Conservation (phyloP, 2,113 vertebrate species). For the Numenius arquata region DNA sequence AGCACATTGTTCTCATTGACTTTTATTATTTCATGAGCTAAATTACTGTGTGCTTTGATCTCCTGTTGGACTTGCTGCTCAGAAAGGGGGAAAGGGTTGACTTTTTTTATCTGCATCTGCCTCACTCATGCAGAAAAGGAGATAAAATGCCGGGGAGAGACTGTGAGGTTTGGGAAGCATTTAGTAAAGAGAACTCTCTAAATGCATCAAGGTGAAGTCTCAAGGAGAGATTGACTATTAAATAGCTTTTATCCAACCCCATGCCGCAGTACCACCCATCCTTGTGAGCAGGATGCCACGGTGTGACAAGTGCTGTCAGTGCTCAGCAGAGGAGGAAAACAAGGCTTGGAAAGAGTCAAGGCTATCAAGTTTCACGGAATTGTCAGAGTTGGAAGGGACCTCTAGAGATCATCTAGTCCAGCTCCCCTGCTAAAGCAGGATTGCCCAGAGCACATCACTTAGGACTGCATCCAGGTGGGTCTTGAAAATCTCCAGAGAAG, state of each 20-base stretch:
- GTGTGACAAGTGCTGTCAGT: not conserved
- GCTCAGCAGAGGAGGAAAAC: not conserved
- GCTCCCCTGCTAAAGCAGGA: no score
- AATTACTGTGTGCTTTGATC: slow-evolving; percentile 22
- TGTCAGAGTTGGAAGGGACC: no score
- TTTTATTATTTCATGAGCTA: slow-evolving; percentile 25
- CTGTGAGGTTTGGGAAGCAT: not conserved
- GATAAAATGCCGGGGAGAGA: not conserved
- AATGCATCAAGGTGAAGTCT: not conserved
- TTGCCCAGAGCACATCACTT: no score
- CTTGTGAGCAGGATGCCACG: not conserved
- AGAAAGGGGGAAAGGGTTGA: not conserved
- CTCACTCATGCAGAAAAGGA: not conserved
- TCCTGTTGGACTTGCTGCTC: not conserved
- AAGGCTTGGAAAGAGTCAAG: not conserved
- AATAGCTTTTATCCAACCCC: not conserved
- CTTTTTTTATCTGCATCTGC: not conserved
- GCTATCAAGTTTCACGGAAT: not conserved
- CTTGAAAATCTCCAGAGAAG: no score
- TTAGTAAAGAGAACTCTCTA: not conserved
- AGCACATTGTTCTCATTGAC: slow-evolving; percentile 5
- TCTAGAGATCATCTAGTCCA: no score
- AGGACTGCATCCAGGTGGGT: no score
- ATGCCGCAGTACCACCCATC: not conserved
- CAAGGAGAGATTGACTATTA: not conserved